phyloP scores from a whole-genome alignment of 1,140 invertebrate genomes.

The Leptinotarsa defecta region DNA sequence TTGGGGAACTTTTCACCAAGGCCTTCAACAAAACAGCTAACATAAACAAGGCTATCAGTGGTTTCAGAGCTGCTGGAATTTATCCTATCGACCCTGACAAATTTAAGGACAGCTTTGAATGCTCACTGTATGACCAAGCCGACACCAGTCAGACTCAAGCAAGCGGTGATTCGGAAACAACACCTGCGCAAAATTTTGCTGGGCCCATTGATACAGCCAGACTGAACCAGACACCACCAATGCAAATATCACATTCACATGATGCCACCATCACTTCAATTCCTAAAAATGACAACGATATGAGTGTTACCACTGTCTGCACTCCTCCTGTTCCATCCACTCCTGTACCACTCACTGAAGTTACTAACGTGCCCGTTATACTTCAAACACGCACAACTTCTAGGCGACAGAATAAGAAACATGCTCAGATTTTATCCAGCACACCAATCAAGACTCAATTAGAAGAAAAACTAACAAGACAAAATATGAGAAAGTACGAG shows the following conservation, averaged over 20 bases:
- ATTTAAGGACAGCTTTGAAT: background rate
- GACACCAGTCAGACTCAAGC: background rate
- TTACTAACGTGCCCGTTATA: background rate
- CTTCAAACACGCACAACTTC: too few relatives aligned
- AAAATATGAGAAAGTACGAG: too few relatives aligned
- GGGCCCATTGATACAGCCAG: background rate
- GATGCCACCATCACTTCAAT: too few relatives aligned
- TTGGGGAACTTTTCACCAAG: slow-evolving; percentile 10
- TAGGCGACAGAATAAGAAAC: too few relatives aligned
- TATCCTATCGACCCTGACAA: background rate
- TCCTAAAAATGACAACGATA: too few relatives aligned
- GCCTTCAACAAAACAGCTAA: background rate
- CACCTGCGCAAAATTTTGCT: background rate
- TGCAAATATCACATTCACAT: too few relatives aligned
- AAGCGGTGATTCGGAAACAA: background rate
- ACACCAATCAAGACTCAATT: too few relatives aligned
- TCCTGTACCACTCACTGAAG: background rate
- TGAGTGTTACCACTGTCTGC: background rate
- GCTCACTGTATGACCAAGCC: background rate
- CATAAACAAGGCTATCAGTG: background rate
- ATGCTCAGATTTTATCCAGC: too few relatives aligned
- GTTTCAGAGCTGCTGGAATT: background rate
- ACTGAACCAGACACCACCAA: background rate
- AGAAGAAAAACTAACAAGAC: too few relatives aligned
- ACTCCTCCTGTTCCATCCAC: background rate